Evolutionary conservation across 2,797 vertebrate species (phyloP).

Genomic region (Chrosomus eos): DNA sequence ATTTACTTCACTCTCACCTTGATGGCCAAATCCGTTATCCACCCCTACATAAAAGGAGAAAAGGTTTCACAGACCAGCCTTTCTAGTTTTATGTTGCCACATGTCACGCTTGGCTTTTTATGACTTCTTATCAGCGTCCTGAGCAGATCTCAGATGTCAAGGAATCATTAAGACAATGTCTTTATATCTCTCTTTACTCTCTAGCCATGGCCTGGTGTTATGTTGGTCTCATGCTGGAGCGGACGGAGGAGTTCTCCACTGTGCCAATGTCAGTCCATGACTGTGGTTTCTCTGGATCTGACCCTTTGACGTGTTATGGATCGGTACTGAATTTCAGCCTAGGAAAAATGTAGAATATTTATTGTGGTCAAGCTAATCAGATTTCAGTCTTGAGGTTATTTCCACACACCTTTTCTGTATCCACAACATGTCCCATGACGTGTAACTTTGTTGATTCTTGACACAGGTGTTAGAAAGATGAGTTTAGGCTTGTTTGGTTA

Average conservation of each 20-base stretch:
- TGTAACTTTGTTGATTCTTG: slow-evolving; percentile 10
- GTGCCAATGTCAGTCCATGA: slow-evolving; percentile 83
- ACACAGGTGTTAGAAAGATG: not conserved
- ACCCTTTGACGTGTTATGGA: slow-evolving; percentile 82
- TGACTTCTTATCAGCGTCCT: not conserved
- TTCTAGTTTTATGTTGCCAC: slow-evolving; percentile 36
- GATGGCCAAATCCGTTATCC: not conserved
- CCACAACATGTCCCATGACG: not conserved
- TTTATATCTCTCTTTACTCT: not conserved
- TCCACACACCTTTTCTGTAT: not conserved
- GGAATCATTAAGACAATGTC: slow-evolving; percentile 14
- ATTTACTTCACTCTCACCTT: not conserved
- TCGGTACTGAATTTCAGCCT: slow-evolving; percentile 68
- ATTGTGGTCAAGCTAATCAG: not conserved
- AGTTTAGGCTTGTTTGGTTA: not conserved
- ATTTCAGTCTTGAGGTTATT: slow-evolving; percentile 14
- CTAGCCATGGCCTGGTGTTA: slow-evolving; percentile 86
- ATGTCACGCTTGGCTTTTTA: not conserved
- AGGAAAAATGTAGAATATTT: not conserved
- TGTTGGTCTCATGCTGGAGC: slow-evolving; percentile 84
- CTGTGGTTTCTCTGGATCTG: slow-evolving; percentile 81
- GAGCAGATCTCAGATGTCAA: not conserved
- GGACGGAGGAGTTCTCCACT: slow-evolving; percentile 78
- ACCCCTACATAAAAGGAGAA: not conserved
- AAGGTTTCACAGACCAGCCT: slow-evolving; percentile 24